Base-by-base conservation (phyloP, 2,888 invertebrate genomes). In the Teleiodes luculella region DNA sequence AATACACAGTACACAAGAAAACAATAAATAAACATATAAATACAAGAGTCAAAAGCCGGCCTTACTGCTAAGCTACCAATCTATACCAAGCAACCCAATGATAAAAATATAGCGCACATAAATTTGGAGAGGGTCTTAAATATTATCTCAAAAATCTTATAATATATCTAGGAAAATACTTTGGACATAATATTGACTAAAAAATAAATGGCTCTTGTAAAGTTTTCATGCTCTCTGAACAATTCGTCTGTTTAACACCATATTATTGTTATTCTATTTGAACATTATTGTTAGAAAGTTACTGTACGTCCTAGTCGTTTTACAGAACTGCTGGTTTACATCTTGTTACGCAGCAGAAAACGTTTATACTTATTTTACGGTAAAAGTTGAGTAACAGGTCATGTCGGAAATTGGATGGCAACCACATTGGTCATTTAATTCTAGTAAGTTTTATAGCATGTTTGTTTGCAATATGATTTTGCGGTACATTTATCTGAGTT, bases 231-330 rank as follows among this genome's bases (percentile, higher is more conserved):
- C 24, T 6, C 24, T 24, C 24, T 24, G 24, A 46, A 46, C 30
- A 46, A 30, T 46, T 46, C 30, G 30, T 30, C 6, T 46, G 30
- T 46, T 46, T 46, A 30, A 13, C 46, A 46, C 46, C 8, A n/a
- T n/a, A n/a, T 5, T 14, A 13, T 30, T 30, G 46, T 30, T 30
- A 37, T 16, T 16, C 18, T 30, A 46, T 46, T 46, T 28, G 46
- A 28, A 30, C 46, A 11, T 46, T 7, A 14, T 30, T n/a, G 13
- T 28, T 46, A 46, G 28, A 46, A 30, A 46, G 46, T 24, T 3
- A 18, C 10, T 24, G 30, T 30, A 30, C 6, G 30, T 13, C 30
- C 30, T 46, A 30, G 46, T 30, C 24, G 13, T 37, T 37, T 16
- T 16, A 18, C 37, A 37, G 37, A 16, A 6, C 13, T 6, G 13